Evolutionary conservation across 1,140 invertebrate species (phyloP).

Genomic region (Zophobas atratus): DNA sequence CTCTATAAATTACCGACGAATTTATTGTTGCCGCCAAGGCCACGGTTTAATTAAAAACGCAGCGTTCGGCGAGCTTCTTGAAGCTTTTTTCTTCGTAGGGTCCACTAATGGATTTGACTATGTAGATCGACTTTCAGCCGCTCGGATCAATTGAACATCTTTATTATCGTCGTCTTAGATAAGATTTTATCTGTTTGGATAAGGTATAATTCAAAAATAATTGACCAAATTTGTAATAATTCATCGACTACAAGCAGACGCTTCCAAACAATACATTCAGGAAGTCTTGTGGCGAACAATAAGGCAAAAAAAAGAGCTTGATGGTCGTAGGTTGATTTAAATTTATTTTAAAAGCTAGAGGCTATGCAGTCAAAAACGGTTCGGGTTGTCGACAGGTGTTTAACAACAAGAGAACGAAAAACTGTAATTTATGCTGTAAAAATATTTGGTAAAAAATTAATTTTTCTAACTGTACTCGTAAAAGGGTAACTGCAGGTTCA

Average conservation of each 20-base stretch:
- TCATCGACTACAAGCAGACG: neutral
- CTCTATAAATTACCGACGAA: slow-evolving; percentile 40
- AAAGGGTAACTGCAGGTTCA: too few relatives aligned
- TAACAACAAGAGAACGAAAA: neutral
- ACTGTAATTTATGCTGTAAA: neutral
- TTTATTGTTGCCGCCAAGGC: slow-evolving; percentile 36
- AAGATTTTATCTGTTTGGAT: slow-evolving; percentile 24
- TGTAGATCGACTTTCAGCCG: neutral
- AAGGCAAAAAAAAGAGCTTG: neutral
- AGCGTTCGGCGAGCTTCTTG: slow-evolving; percentile 17
- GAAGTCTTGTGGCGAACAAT: slow-evolving; percentile 27
- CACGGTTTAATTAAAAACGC: slow-evolving; percentile 36
- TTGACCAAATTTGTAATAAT: slow-evolving; percentile 22
- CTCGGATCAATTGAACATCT: slow-evolving; percentile 18
- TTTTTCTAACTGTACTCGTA: too few relatives aligned
- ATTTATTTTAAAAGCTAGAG: slow-evolving; percentile 12
- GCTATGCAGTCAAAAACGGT: slow-evolving; percentile 2
- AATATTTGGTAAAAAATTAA: too few relatives aligned
- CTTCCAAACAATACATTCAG: slow-evolving; percentile 12
- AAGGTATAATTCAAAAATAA: slow-evolving; percentile 35
- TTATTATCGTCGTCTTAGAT: slow-evolving; percentile 25
- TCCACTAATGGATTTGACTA: slow-evolving; percentile 26
- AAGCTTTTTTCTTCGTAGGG: slow-evolving; percentile 3
- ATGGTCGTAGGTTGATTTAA: slow-evolving; percentile 20
- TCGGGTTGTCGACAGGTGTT: slow-evolving; percentile 22